Percentiles rank a stretch among this genome's conserved stretches.
These are phyloP conservation scores for Columbina picui DNA, from an alignment of 2,113 vertebrate species.

Conservation along the genomic window DNA sequence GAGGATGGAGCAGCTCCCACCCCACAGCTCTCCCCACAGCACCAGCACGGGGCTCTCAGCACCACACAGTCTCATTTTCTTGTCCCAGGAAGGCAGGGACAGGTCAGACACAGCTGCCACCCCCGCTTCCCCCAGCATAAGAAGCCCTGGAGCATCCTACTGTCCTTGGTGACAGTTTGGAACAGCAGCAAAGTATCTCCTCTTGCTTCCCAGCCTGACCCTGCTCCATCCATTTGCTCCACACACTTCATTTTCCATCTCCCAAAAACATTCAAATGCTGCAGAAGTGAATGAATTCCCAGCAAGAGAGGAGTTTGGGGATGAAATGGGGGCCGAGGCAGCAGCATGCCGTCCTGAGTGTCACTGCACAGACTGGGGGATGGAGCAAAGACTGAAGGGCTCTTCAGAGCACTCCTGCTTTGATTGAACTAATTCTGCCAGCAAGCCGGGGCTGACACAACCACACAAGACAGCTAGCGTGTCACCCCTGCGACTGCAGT, in stretches of 20 bases:
- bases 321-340: neutral
- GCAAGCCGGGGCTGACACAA: neutral
- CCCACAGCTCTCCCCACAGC: accelerated
- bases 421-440: slow-evolving; percentile 46
- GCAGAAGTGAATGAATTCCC: neutral
- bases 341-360: neutral
- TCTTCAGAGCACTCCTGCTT: slow-evolving; percentile 15
- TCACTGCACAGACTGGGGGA: neutral
- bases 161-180: neutral
- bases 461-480: slow-evolving; percentile 16
- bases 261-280: neutral
- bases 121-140: accelerated
- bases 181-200: neutral
- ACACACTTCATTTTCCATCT: neutral
- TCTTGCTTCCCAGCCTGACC: neutral
- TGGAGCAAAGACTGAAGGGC: neutral
- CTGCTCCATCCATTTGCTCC: neutral
- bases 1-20: neutral
- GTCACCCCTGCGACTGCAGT: neutral
- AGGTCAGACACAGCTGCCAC: neutral
- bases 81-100: neutral
- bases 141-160: neutral
- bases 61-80: accelerated
- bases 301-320: neutral
- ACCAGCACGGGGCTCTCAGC: accelerated